These are phyloP conservation scores for Drosophila rhopaloa DNA, from an alignment of 1,140 invertebrate genomes.

Conservation along the genomic window DNA sequence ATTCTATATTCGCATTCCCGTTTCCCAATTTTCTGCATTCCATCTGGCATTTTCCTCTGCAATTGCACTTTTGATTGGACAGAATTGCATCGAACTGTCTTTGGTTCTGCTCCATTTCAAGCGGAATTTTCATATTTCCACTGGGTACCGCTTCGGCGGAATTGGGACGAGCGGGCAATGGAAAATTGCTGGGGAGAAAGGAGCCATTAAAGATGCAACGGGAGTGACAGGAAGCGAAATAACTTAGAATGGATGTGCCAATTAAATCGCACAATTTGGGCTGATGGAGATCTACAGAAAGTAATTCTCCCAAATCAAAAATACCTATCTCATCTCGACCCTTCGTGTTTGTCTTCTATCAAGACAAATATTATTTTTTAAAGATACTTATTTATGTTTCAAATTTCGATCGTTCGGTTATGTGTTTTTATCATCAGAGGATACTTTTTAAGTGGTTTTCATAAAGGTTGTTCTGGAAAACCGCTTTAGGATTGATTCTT, in stretches of 20 bases:
- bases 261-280: background rate
- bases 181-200: conserved; percentile 22
- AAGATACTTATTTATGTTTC: no score
- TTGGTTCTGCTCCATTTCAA: conserved; percentile 17
- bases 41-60: conserved; percentile 6
- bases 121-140: background rate
- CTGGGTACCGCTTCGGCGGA: background rate
- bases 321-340: no score
- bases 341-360: no score
- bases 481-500: no score
- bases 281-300: background rate
- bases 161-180: conserved; percentile 15
- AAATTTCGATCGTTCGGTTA: no score
- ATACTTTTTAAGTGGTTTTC: no score
- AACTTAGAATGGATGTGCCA: background rate
- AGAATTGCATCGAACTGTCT: conserved; percentile 3
- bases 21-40: conserved; percentile 39
- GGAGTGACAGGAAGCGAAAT: conserved; percentile 16
- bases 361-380: no score
- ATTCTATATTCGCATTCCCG: conserved; percentile 18
- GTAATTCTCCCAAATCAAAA: background rate
- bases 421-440: no score
- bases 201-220: conserved; percentile 30
- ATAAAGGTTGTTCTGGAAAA: no score
- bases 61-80: background rate